Base-by-base conservation (phyloP, 2,797 vertebrate genomes). In the Muscicapa striata region DNA sequence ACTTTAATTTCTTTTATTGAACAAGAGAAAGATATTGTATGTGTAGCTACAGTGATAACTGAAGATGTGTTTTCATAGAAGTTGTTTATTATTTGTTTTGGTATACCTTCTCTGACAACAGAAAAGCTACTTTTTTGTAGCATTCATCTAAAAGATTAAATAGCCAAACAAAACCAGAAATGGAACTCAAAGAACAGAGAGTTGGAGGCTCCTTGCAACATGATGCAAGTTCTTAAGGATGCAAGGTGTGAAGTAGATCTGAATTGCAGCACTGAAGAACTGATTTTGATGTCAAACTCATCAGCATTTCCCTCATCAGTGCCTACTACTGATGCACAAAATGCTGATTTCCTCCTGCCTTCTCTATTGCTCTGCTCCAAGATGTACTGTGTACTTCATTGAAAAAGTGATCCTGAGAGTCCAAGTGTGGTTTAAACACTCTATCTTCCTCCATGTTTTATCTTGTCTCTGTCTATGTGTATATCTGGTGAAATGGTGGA, bases 261-360 rank as follows among this genome's bases (percentile, higher is more conserved):
- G 77, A 93, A 96, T 78, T 46, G 49, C 73, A 94, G 59, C 6
- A 34, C 49, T 84, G 64, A 87, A 88, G 83, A 94, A 79, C 32
- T 92, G 68, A 76, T 86, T 95, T 94, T 83, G 84, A 95, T 85
- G 67, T 93, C 70, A 48, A 58, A 55, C 58, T 92, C 8, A 0
- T 66, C 81, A 95, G 43, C 49, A 87, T 88, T 94, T 95, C 52
- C 94, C 78, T 94, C 6, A 6, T 94, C 88, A 95, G 75, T 87
- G 61, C 67, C 84, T 96, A 91, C 82, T 96, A 91, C 84, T 89
- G 52, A 57, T 66, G 52, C 73, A 91, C 17, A 49, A 59, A 89
- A 70, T 23, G 15, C 16, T 10, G 15, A 29, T 55, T 93, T 45
- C 29, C 32, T 78, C 27, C 30, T 49, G 29, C 22, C 23, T 5